Conservation (phyloP, 1,140 invertebrate species). For the Euwallacea fornicatus region DNA sequence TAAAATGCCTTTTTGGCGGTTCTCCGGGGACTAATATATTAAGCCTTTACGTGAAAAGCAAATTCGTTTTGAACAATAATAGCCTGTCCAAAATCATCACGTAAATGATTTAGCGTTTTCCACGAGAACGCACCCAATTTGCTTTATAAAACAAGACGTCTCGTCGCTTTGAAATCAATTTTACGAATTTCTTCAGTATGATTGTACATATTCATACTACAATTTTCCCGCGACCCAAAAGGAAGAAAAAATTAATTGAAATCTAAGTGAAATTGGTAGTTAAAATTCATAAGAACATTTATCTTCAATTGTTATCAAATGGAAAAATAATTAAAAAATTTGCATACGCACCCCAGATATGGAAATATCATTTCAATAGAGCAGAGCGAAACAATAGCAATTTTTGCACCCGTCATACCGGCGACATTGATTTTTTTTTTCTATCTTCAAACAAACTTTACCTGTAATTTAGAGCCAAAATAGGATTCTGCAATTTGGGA, state of each 20-base stretch:
- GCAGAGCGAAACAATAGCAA: slow-evolving; percentile 22
- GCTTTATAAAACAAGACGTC: background rate
- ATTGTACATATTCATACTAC: slow-evolving; percentile 1
- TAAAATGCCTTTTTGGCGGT: slow-evolving; percentile 28
- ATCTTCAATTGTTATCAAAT: slow-evolving; percentile 35
- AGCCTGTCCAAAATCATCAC: slow-evolving; percentile 18
- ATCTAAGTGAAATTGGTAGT: slow-evolving; percentile 28
- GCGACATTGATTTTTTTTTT: background rate
- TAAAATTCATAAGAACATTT: slow-evolving; percentile 35
- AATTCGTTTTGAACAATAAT: slow-evolving; percentile 22
- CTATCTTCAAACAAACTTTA: slow-evolving; percentile 24
- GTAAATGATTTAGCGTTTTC: background rate
- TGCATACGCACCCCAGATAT: slow-evolving; percentile 26
- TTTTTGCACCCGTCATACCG: slow-evolving; percentile 13
- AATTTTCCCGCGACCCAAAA: slow-evolving; percentile 13
- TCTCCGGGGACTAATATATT: slow-evolving; percentile 26
- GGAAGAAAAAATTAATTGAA: slow-evolving; percentile 18
- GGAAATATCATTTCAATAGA: slow-evolving; percentile 30
- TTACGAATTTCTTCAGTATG: background rate
- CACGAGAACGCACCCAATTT: background rate
- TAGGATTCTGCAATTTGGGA: slow-evolving; percentile 44
- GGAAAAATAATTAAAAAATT: slow-evolving; percentile 36
- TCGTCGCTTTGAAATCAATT: background rate
- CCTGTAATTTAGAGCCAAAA: slow-evolving; percentile 43
- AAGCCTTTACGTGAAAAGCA: slow-evolving; percentile 26